Evolutionary conservation across 2,797 vertebrate species (phyloP), one percentile per base, ranked within the genome.

Genomic region (Scleropages formosus): DNA sequence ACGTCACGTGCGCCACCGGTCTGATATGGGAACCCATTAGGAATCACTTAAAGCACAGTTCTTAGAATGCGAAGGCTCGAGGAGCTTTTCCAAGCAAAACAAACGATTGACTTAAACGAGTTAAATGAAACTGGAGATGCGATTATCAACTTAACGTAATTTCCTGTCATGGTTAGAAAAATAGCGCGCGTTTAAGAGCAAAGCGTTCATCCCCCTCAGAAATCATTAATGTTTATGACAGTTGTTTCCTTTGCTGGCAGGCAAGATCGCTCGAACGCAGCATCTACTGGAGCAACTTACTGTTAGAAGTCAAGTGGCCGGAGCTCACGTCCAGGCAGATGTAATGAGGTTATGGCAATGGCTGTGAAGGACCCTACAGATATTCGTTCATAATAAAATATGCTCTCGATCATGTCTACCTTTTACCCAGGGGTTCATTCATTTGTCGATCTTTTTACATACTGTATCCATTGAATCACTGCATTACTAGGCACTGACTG

Each of bases 111-210:
- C 88, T 87, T 89, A 90, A 91, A 87, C 89, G 87, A 90, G 88
- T 92, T 91, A 89, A 88, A 88, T 89, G 89, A 89, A 91, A 91
- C 88, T 86, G 87, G 91, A 91, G 88, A 88, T 77, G 87, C 85
- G 89, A 91, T 91, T 89, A 91, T 91, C 90, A 89, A 88, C 89
- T 92, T 92, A 90, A 90, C 88, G 89, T 88, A 89, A 90, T 90
- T 89, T 91, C 89, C 91, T 91, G 90, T 90, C 89, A 88, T 89
- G 87, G 89, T 82, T 86, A 87, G 58, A 89, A 90, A 91, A 91
- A 87, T 89, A 90, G 87, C 85, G 85, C 82, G 88, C 86, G 84
- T 87, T 89, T 89, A 90, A 89, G 87, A 88, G 87, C 86, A 75
- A 83, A 79, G 85, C 86, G 88, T 84, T 87, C 84, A 83, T 79